phyloP scores from a whole-genome alignment of 1,140 invertebrate species.

The Lerema accius region DNA sequence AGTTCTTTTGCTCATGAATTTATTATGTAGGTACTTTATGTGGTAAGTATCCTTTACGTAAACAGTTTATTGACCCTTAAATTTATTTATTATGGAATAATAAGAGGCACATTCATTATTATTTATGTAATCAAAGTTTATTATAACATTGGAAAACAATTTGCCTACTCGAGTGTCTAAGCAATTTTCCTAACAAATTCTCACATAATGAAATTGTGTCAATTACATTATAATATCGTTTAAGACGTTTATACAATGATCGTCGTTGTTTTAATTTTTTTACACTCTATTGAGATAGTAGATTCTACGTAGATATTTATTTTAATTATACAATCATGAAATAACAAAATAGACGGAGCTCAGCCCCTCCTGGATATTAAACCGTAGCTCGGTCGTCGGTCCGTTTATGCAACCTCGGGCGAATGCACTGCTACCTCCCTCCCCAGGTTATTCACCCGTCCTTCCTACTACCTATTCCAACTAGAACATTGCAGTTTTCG shows the following conservation, averaged over 20 bases:
- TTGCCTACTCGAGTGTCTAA: too few species aligned
- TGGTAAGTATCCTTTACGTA: not conserved
- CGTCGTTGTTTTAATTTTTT: too few species aligned
- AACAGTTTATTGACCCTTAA: slow-evolving; percentile 7
- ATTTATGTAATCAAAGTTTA: too few species aligned
- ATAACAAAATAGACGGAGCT: slow-evolving; percentile 1
- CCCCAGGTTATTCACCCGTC: slow-evolving; percentile 62
- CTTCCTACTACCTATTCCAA: slow-evolving; percentile 52
- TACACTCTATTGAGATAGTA: not conserved
- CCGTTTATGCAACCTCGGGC: slow-evolving; percentile 53
- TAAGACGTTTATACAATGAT: too few species aligned
- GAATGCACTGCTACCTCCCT: slow-evolving; percentile 52
- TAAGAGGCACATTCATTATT: too few species aligned
- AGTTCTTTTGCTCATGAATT: slow-evolving; percentile 18
- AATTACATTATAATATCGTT: too few species aligned
- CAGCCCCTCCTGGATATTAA: slow-evolving; percentile 35
- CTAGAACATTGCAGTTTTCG: slow-evolving; percentile 59
- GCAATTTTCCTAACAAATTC: too few species aligned
- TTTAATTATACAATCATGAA: slow-evolving; percentile 11
- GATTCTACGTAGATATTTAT: too few species aligned
- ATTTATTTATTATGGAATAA: slow-evolving; percentile 3
- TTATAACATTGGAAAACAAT: too few species aligned
- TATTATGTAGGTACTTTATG: slow-evolving; percentile 26
- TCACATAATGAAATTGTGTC: too few species aligned
- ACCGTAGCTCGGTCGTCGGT: slow-evolving; percentile 46